Evolutionary conservation across 2,113 vertebrate genomes (phyloP), one percentile per base, ranked within the genome.

Genomic region (Pipra filicauda): DNA sequence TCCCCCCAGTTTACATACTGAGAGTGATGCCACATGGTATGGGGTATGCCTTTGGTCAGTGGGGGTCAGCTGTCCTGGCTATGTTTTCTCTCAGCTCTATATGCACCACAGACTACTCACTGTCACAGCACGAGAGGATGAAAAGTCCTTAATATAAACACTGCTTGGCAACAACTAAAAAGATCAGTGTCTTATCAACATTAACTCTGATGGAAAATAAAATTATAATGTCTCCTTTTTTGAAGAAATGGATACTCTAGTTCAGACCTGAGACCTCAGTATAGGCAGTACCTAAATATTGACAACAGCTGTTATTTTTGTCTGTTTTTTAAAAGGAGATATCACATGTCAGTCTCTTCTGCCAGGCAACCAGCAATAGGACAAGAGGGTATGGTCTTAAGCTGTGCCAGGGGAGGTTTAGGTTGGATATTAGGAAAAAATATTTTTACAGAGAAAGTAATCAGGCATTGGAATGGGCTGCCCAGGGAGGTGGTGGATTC

Each of bases 41-140:
- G 19, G 26, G 48, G 24, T 11, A 10, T 37, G 15, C 26, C 19
- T 62, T 27, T 74, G 46, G 21, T 16, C 48, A 37, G 2, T 28
- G 27, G 35, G 15, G 26, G 7, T 28, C 48, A 74, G 41, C 48
- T 80, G 48, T 49, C 41, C 41, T 35, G 11, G 19, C 9, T 5
- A 12, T 73, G 30, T 23, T 54, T 61, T 15, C 54, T 86, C n/a
- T 15, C 61, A 62, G 13, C 41, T 49, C 55, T 31, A 9, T 43
- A 30, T 43, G 31, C 61, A 54, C 3, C 41, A 4, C 61, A 85
- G 59, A 11, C 46, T 16, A 9, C 8, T 67, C 1, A 0, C 3
- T 69, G 41, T 7, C 27, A 62, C 22, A 8, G 15, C n/a, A 28
- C 7, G 26, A 55, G 15, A 55, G 6, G n/a, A 15, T 80, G 69